Evolutionary conservation across 1,140 invertebrate species (phyloP).

Genomic region (Drosophila setifemur): DNA sequence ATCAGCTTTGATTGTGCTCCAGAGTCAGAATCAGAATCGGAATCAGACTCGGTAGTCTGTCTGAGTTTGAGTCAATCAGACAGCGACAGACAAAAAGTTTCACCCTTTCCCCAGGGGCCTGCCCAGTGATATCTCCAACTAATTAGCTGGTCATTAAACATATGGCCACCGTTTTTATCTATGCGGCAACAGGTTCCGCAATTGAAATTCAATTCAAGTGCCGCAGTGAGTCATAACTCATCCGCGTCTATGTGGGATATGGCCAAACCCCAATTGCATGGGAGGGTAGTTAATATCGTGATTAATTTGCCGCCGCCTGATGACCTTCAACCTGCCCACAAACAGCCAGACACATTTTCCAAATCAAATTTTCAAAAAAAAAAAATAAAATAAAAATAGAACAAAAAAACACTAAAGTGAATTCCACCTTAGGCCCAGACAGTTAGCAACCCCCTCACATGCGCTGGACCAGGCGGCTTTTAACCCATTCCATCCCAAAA

Average conservation of each 20-base stretch:
- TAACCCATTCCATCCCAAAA: conserved; percentile 46
- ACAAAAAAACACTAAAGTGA: conserved; percentile 26
- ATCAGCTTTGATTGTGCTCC: conserved; percentile 52
- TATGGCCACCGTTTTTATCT: conserved; percentile 29
- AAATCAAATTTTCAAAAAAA: conserved; percentile 73
- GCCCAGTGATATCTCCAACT: conserved; percentile 14
- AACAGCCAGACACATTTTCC: conserved; percentile 62
- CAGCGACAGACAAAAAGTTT: conserved; percentile 20
- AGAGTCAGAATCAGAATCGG: background rate
- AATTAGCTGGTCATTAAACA: conserved; percentile 52
- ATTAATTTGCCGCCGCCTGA: conserved; percentile 60
- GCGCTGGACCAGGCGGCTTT: conserved; percentile 46
- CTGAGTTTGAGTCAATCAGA: conserved; percentile 42
- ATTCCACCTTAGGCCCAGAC: conserved; percentile 34
- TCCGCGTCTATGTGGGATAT: conserved; percentile 3
- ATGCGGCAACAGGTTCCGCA: conserved; percentile 50
- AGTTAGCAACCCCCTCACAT: conserved; percentile 28
- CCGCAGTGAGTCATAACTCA: conserved; percentile 70
- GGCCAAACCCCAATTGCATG: conserved; percentile 21
- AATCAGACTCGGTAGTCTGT: background rate
- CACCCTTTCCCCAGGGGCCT: background rate
- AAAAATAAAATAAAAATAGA: conserved; percentile 11
- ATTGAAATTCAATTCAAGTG: conserved; percentile 66
- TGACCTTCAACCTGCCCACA: conserved; percentile 43
- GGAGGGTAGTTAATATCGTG: conserved; percentile 73